These are phyloP conservation scores for Hyperoplus immaculatus DNA, from an alignment of 2,797 vertebrate species.

Conservation along the genomic window DNA sequence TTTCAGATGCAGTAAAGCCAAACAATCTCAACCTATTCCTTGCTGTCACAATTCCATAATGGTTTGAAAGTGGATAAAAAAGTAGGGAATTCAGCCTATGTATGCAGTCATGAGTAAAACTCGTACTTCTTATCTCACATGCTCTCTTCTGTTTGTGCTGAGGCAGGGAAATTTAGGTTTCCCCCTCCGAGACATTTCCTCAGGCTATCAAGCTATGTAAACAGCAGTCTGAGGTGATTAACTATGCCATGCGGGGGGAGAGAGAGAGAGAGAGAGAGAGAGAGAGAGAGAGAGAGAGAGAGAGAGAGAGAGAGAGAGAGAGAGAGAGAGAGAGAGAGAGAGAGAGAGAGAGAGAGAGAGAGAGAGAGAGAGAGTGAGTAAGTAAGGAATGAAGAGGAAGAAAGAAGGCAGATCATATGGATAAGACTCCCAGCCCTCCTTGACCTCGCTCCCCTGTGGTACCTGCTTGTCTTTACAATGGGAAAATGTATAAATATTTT, in stretches of 20 bases:
- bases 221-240: constrained; percentile 74
- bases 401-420: constrained; percentile 52
- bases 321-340: constrained; percentile 12
- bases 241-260: constrained; percentile 64
- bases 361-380: constrained; percentile 1
- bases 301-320: constrained; percentile 29
- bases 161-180: constrained; percentile 46
- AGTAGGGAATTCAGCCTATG: neutral
- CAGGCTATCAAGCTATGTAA: constrained; percentile 71
- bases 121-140: constrained; percentile 44
- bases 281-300: constrained; percentile 20
- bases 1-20: neutral
- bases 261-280: constrained; percentile 22
- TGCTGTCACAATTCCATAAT: constrained; percentile 4
- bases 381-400: neutral
- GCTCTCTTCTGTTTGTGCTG: constrained; percentile 62
- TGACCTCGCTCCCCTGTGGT: constrained; percentile 62
- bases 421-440: constrained; percentile 65
- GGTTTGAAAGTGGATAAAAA: constrained; percentile 28
- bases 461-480: constrained; percentile 74
- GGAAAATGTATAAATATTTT: constrained; percentile 77
- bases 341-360: constrained; percentile 24
- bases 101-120: constrained; percentile 45
- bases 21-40: neutral
- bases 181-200: constrained; percentile 60